phyloP scores from a whole-genome alignment of 2,888 invertebrate genomes.

The Antitype chi region DNA sequence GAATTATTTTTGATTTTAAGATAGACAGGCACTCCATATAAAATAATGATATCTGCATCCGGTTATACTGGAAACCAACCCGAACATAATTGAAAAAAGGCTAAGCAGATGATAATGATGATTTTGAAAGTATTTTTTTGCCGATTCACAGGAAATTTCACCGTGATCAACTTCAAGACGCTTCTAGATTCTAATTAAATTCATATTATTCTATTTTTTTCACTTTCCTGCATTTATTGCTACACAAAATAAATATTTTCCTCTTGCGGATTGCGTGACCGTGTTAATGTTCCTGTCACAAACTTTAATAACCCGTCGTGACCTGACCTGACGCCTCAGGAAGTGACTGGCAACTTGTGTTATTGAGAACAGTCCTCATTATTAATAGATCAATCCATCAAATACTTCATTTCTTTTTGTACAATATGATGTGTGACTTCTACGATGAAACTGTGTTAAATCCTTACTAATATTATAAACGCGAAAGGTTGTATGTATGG shows the following conservation, averaged over 20 bases:
- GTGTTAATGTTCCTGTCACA: slow-evolving; percentile 4
- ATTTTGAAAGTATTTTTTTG: background rate
- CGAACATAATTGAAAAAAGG: too few species aligned
- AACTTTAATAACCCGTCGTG: slow-evolving; percentile 47
- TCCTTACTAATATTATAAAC: too few species aligned
- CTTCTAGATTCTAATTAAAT: background rate
- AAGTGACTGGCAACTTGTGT: slow-evolving; percentile 47
- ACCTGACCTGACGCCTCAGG: slow-evolving; percentile 28
- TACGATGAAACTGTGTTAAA: background rate
- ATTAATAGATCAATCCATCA: slow-evolving; percentile 5
- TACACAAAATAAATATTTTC: background rate
- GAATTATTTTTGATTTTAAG: too few species aligned
- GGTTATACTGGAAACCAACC: too few species aligned
- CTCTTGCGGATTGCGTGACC: slow-evolving; percentile 12
- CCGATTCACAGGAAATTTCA: background rate
- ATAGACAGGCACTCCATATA: too few species aligned
- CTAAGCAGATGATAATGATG: too few species aligned
- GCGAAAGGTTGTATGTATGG: too few species aligned
- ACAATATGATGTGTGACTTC: background rate
- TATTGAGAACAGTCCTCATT: slow-evolving; percentile 17
- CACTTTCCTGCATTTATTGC: background rate
- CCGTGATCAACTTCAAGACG: background rate
- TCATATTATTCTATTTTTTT: too few species aligned
- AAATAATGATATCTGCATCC: too few species aligned
- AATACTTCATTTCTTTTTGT: background rate